Conservation (phyloP, 2,888 invertebrate species). For the Agrochola macilenta region DNA sequence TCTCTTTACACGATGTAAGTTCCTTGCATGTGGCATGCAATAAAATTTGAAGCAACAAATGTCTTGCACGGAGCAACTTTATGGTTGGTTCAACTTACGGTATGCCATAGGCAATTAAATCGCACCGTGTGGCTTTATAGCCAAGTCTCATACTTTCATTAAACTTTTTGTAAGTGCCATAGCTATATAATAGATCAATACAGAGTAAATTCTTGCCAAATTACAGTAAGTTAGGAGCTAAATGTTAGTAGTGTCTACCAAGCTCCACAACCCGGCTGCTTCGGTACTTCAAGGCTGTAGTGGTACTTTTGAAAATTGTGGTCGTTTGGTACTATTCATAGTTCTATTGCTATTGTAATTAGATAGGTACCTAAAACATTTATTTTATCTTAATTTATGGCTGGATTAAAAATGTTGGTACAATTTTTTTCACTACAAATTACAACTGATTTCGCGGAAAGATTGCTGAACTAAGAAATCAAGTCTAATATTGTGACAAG, state of each 20-base stretch:
- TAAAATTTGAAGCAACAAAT: background rate
- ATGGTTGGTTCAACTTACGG: background rate
- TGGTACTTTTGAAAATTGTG: conserved; percentile 42
- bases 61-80: background rate
- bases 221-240: conserved; percentile 28
- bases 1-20: background rate
- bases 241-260: conserved; percentile 58
- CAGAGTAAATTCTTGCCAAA: conserved; percentile 4
- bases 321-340: conserved; percentile 18
- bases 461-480: background rate
- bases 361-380: background rate
- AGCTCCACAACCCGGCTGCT: conserved; percentile 49
- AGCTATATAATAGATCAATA: conserved; percentile 9
- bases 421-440: background rate
- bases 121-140: background rate
- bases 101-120: background rate
- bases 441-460: background rate
- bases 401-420: background rate
- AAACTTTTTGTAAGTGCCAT: background rate
- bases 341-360: background rate
- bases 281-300: conserved; percentile 21
- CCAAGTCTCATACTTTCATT: background rate
- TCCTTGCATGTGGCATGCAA: background rate
- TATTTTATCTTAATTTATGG: background rate
- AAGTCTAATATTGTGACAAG: background rate